These are phyloP conservation scores for Mizuhopecten yessoensis DNA, from an alignment of 1,140 invertebrate species.

Conservation along the genomic window DNA sequence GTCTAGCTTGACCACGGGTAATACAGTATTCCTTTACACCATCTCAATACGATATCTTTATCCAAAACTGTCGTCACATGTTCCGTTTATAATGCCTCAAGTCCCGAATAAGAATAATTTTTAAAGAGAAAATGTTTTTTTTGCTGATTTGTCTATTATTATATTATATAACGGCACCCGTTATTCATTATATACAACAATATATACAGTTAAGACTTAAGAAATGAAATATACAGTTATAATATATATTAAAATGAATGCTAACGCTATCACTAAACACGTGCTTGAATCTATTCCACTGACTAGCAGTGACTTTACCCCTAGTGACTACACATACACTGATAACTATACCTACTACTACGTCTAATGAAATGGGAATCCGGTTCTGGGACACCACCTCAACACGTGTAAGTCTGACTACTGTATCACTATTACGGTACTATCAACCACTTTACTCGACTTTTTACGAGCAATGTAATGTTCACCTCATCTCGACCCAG, in stretches of 20 bases:
- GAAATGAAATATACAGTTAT: background rate
- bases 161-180: background rate
- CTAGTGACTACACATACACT: too few species aligned
- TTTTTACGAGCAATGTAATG: background rate
- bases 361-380: background rate
- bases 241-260: background rate
- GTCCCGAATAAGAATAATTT: background rate
- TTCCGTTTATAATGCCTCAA: background rate
- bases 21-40: background rate
- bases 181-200: background rate
- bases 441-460: conserved; percentile 33
- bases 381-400: background rate
- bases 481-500: background rate
- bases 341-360: too few species aligned
- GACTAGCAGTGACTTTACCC: too few species aligned
- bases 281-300: background rate
- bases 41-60: background rate
- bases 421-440: conserved; percentile 23
- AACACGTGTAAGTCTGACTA: too few species aligned
- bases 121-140: background rate
- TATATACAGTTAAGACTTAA: background rate
- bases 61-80: conserved; percentile 7
- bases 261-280: background rate
- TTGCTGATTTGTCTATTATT: background rate
- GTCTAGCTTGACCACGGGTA: background rate